Conservation (phyloP, 2,113 vertebrate genomes). For the Vireo altiloquus region DNA sequence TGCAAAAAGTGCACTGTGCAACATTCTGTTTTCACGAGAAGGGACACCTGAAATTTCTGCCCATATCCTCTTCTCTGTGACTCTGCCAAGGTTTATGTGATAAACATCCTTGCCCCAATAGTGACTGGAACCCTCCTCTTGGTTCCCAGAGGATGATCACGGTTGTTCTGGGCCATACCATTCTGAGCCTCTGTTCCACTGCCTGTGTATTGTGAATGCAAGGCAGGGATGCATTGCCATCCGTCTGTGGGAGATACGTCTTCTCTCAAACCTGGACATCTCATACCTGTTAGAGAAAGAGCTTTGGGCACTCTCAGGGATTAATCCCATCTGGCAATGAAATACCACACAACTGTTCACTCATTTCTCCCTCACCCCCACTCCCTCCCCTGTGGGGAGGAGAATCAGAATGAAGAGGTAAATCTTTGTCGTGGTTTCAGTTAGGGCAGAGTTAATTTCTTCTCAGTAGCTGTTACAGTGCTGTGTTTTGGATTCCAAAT, state of each 20-base stretch:
- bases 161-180: background rate
- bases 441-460: background rate
- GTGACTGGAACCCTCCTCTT: background rate
- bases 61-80: background rate
- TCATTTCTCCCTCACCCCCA: background rate
- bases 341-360: background rate
- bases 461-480: background rate
- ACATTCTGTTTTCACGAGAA: background rate
- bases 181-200: background rate
- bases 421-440: background rate
- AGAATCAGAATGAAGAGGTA: background rate
- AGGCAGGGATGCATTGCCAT: background rate
- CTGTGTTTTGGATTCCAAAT: background rate
- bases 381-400: fast-evolving
- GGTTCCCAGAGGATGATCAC: background rate
- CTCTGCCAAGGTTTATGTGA: background rate
- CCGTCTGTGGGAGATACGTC: fast-evolving
- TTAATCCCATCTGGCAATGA: background rate
- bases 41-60: background rate
- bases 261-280: background rate
- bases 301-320: background rate
- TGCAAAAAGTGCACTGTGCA: background rate
- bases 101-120: background rate
- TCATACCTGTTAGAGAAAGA: background rate
- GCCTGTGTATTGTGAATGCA: background rate